A percentile compares a stretch with the other conserved stretches of the same genome.
Evolutionary conservation across 2,113 vertebrate genomes (phyloP).

Genomic region (Chloropsis cyanopogon): DNA sequence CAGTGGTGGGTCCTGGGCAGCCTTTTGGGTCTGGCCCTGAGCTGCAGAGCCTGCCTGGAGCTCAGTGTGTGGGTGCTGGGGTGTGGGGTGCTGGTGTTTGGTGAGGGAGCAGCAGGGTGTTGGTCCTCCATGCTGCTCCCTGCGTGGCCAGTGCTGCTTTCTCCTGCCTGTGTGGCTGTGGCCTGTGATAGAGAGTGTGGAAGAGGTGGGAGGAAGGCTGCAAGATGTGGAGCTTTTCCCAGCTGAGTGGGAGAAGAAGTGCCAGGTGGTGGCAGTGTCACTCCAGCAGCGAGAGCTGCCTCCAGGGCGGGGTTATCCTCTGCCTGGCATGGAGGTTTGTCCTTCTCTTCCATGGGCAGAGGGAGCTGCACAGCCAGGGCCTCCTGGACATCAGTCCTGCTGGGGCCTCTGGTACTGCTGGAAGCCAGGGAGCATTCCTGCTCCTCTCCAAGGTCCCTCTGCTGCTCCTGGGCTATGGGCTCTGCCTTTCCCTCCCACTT

Average conservation of each 20-base stretch:
- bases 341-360: neutral
- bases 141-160: neutral
- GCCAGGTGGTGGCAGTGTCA: constrained; percentile 43
- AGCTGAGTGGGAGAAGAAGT: neutral
- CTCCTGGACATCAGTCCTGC: neutral
- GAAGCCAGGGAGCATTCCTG: neutral
- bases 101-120: neutral
- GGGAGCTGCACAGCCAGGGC: neutral
- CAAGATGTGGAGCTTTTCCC: neutral
- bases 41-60: neutral
- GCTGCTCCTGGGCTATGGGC: neutral
- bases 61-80: accelerated
- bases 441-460: neutral
- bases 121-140: accelerated
- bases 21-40: neutral
- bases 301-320: accelerated
- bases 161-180: neutral
- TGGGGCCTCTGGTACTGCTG: neutral
- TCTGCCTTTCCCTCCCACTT: neutral
- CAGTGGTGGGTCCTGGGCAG: neutral
- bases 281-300: neutral
- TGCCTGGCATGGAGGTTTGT: neutral
- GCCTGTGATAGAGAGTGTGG: accelerated
- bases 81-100: neutral
- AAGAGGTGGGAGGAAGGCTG: neutral